Percentiles rank a stretch among this genome's conserved stretches.
Conservation (phyloP, 2,797 vertebrate genomes). For the Lithobates pipiens region DNA sequence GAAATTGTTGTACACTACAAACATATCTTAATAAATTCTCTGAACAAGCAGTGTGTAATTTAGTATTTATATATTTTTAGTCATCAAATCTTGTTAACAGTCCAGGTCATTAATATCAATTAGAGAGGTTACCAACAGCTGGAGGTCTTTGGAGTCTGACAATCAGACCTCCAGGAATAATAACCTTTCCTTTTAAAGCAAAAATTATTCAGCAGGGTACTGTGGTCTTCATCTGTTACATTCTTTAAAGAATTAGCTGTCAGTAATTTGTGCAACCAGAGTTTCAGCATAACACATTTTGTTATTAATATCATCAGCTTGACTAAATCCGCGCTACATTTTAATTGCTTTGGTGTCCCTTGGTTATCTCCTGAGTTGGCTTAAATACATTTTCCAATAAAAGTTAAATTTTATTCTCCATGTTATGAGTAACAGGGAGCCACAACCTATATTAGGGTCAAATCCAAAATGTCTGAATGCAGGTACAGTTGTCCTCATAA, state of each 20-base stretch:
- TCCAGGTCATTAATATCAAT: neutral
- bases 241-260: slow-evolving; percentile 15
- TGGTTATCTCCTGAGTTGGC: neutral
- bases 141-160: neutral
- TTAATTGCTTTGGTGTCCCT: slow-evolving; percentile 21
- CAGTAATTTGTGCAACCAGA: slow-evolving; percentile 13
- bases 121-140: slow-evolving; percentile 1
- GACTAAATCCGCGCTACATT: slow-evolving; percentile 4
- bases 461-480: no score
- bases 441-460: no score
- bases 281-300: neutral
- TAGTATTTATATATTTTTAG: neutral
- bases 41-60: neutral
- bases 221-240: slow-evolving; percentile 5
- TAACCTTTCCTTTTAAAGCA: slow-evolving; percentile 14
- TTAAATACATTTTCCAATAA: slow-evolving; percentile 22
- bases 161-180: slow-evolving; percentile 4
- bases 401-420: neutral
- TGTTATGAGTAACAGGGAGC: no score
- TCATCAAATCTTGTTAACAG: neutral
- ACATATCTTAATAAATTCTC: neutral
- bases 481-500: no score
- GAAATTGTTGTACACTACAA: no score
- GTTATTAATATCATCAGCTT: slow-evolving; percentile 24
- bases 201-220: slow-evolving; percentile 6